A percentile compares a stretch with the other conserved stretches of the same genome.
phyloP scores from a whole-genome alignment of 1,140 invertebrate species.

The Diorhabda carinulata region DNA sequence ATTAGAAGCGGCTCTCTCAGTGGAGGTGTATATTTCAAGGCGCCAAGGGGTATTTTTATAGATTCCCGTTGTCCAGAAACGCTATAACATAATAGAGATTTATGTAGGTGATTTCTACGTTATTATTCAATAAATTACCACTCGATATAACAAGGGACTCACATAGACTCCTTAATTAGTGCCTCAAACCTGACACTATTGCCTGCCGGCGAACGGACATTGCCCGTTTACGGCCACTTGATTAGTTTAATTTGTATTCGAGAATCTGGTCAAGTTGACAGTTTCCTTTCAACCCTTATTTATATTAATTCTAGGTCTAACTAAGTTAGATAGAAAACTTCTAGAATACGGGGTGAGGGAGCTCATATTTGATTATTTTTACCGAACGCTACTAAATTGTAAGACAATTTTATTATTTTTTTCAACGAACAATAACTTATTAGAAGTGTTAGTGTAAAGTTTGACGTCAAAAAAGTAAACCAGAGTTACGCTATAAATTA shows the following conservation, averaged over 20 bases:
- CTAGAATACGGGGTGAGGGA: too few relatives aligned
- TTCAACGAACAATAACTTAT: too few relatives aligned
- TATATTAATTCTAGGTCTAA: not conserved
- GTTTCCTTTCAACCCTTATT: not conserved
- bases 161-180: constrained; percentile 43
- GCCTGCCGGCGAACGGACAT: constrained; percentile 32
- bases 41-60: constrained; percentile 30
- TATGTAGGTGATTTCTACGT: constrained; percentile 45
- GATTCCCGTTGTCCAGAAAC: constrained; percentile 35
- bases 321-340: too few relatives aligned
- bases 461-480: too few relatives aligned
- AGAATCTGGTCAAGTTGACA: constrained; percentile 28
- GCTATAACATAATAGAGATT: constrained; percentile 41
- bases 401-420: too few relatives aligned
- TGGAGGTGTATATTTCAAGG: constrained; percentile 35
- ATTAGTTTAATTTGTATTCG: constrained; percentile 46
- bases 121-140: constrained; percentile 48
- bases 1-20: constrained; percentile 35
- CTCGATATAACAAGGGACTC: constrained; percentile 37
- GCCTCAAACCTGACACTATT: constrained; percentile 41
- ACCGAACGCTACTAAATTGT: too few relatives aligned
- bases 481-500: too few relatives aligned
- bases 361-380: too few relatives aligned
- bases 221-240: constrained; percentile 43
- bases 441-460: too few relatives aligned